Conservation (phyloP, 2,888 invertebrate genomes). For the Siphlonurus alternatus region DNA sequence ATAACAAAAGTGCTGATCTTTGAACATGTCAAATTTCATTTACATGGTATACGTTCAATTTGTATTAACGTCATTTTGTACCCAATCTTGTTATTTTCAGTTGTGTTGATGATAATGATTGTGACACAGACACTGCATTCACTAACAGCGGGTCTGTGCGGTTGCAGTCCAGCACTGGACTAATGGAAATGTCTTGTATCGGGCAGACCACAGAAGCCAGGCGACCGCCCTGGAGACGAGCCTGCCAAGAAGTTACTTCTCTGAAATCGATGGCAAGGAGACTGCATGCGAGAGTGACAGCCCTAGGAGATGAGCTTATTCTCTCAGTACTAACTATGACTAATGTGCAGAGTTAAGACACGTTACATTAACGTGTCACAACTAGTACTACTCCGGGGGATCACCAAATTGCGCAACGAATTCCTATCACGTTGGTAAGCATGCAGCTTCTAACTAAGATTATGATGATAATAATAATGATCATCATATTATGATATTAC, state of each 20-base stretch:
- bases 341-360: neutral
- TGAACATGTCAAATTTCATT: too few relatives aligned
- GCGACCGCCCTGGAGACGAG: too few relatives aligned
- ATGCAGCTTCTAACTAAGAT: neutral
- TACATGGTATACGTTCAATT: too few relatives aligned
- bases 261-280: too few relatives aligned
- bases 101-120: too few relatives aligned
- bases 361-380: neutral
- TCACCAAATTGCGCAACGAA: neutral
- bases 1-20: too few relatives aligned
- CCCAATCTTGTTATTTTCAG: too few relatives aligned
- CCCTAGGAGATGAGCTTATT: neutral
- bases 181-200: neutral
- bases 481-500: neutral
- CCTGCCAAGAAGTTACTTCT: too few relatives aligned
- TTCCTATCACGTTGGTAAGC: neutral
- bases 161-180: neutral
- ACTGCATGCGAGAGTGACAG: neutral
- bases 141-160: too few relatives aligned
- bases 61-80: too few relatives aligned
- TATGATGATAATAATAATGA: neutral
- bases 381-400: neutral
- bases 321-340: neutral
- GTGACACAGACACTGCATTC: too few relatives aligned
- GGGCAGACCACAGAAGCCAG: too few relatives aligned